Evolutionary conservation across 2,888 invertebrate species (phyloP).

Genomic region (Linyphia triangularis): DNA sequence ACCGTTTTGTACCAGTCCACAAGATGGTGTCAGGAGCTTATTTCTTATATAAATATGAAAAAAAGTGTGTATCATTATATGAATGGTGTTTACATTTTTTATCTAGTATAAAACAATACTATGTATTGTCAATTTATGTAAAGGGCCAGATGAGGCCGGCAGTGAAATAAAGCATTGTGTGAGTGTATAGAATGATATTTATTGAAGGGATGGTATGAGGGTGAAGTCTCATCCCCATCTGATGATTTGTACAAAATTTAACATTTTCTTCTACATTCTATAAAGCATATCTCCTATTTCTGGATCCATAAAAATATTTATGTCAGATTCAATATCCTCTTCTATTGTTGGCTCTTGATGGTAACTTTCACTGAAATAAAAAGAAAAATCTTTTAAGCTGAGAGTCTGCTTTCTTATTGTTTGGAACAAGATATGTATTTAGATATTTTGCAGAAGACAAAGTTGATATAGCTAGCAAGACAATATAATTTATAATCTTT

Average conservation of each 20-base stretch:
- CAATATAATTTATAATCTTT: no score
- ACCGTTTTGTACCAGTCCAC: slow-evolving; percentile 34
- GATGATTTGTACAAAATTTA: slow-evolving; percentile 11
- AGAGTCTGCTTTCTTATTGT: no score
- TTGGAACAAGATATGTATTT: no score
- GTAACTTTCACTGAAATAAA: neutral
- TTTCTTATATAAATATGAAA: slow-evolving; percentile 46
- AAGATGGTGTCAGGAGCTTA: slow-evolving; percentile 67
- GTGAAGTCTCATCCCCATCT: slow-evolving; percentile 38
- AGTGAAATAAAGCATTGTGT: slow-evolving; percentile 32
- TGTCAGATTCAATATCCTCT: slow-evolving; percentile 2
- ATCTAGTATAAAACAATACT: slow-evolving; percentile 76
- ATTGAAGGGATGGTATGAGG: slow-evolving; percentile 40
- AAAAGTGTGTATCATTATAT: slow-evolving; percentile 75
- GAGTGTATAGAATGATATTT: slow-evolving; percentile 45
- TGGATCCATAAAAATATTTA: neutral
- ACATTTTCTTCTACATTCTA: slow-evolving; percentile 9
- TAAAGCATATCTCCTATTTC: slow-evolving; percentile 10
- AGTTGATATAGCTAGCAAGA: no score
- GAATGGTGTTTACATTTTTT: slow-evolving; percentile 72
- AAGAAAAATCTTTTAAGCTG: no score
- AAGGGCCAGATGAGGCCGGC: slow-evolving; percentile 68
- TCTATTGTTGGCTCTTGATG: slow-evolving; percentile 5
- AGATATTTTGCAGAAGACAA: no score
- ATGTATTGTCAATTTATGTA: slow-evolving; percentile 77